phyloP scores from a whole-genome alignment of 2,888 invertebrate species.

The Pristionchus japonicus region DNA sequence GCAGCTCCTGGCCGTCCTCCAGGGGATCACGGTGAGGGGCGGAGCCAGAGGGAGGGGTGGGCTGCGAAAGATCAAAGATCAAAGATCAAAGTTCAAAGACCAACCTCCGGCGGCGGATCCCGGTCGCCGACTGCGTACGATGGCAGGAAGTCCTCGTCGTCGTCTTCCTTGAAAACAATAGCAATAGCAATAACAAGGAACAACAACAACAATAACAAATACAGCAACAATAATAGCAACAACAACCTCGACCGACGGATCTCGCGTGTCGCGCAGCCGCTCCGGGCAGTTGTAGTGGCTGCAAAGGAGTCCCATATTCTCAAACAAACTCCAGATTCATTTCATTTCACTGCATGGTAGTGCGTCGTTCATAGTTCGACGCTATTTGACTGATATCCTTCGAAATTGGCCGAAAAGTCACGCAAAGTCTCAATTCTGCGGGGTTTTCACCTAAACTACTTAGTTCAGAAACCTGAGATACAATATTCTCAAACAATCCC shows the following conservation, averaged over 20 bases:
- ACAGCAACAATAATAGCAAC: not conserved
- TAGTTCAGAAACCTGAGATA: too few relatives aligned
- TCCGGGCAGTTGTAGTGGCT: conserved; percentile 44
- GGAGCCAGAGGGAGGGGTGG: not conserved
- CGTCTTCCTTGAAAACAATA: not conserved
- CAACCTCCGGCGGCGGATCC: not conserved
- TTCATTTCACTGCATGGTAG: too few relatives aligned
- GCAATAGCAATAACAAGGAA: too few relatives aligned
- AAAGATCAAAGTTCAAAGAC: not conserved
- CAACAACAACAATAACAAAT: not conserved
- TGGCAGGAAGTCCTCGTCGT: conserved; percentile 26
- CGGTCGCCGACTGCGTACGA: conserved; percentile 8
- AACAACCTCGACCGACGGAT: not conserved
- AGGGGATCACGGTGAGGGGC: not conserved
- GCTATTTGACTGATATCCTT: too few relatives aligned
- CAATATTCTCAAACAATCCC: too few relatives aligned
- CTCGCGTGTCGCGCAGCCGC: not conserved
- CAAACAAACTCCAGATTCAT: too few relatives aligned
- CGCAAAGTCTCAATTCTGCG: too few relatives aligned
- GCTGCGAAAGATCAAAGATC: not conserved
- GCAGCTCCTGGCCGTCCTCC: not conserved
- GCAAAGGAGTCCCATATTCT: too few relatives aligned
- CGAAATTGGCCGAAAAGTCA: too few relatives aligned
- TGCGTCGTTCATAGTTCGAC: too few relatives aligned
- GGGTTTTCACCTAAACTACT: too few relatives aligned